phyloP scores from a whole-genome alignment of 2,797 vertebrate genomes.

The Orestias chungarensis region DNA sequence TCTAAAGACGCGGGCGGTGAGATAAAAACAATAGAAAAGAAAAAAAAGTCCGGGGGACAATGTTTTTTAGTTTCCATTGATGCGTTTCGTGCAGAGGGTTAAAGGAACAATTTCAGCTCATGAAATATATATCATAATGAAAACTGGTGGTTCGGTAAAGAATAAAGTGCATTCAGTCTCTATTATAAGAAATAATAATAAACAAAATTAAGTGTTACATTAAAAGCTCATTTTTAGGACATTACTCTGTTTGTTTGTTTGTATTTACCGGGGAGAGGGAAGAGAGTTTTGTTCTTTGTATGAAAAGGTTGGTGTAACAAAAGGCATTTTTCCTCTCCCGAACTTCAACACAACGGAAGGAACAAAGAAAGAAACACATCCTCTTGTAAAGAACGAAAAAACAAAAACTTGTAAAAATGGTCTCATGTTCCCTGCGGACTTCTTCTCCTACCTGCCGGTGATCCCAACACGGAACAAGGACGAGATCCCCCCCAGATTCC shows the following conservation, averaged over 20 bases:
- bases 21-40: conserved; percentile 76
- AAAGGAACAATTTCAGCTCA: conserved; percentile 88
- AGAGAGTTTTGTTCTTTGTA: conserved; percentile 67
- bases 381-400: neutral
- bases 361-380: neutral
- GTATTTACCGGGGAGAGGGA: conserved; percentile 86
- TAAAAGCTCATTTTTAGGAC: conserved; percentile 87
- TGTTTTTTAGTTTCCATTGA: conserved; percentile 75
- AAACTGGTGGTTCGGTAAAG: conserved; percentile 92
- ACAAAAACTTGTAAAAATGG: conserved; percentile 1
- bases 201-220: conserved; percentile 86
- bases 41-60: conserved; percentile 81
- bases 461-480: conserved; percentile 56
- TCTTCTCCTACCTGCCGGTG: conserved; percentile 11
- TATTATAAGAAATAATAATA: conserved; percentile 90
- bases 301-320: conserved; percentile 78
- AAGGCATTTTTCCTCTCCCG: conserved; percentile 76
- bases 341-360: conserved; percentile 59
- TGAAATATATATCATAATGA: conserved; percentile 84
- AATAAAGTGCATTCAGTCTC: conserved; percentile 89
- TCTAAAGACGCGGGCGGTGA: conserved; percentile 86
- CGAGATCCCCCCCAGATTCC: conserved; percentile 73
- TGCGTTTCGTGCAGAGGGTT: conserved; percentile 88
- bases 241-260: conserved; percentile 87
- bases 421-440: conserved; percentile 2